phyloP scores from a whole-genome alignment of 2,888 invertebrate genomes.

The Leucophora obtusa region DNA sequence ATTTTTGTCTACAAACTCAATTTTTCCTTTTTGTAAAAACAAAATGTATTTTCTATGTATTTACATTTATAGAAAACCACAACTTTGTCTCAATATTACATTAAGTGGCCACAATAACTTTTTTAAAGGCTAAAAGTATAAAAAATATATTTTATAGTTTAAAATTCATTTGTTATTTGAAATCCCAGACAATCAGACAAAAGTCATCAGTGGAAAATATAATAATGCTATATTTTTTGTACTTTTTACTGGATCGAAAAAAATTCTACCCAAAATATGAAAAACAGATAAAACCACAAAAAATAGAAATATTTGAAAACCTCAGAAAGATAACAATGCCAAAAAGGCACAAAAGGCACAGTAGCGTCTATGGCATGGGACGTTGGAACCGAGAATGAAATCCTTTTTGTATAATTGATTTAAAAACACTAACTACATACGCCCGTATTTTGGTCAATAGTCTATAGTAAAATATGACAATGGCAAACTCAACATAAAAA shows the following conservation, averaged over 20 bases:
- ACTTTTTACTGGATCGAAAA: constrained; percentile 13
- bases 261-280: constrained; percentile 51
- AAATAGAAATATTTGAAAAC: constrained; percentile 48
- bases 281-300: constrained; percentile 55
- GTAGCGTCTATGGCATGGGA: neutral
- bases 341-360: neutral
- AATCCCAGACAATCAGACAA: constrained; percentile 61
- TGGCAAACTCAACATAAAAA: neutral
- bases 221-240: constrained; percentile 46
- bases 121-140: constrained; percentile 10
- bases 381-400: neutral
- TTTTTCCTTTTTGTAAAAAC: neutral
- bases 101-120: constrained; percentile 63
- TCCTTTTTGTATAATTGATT: no score
- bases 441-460: no score
- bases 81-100: constrained; percentile 60
- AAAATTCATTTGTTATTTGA: constrained; percentile 38
- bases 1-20: constrained; percentile 26
- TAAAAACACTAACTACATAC: no score
- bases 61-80: constrained; percentile 52
- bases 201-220: constrained; percentile 58
- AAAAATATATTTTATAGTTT: constrained; percentile 41
- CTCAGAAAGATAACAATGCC: constrained; percentile 45
- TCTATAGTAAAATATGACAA: constrained; percentile 4
- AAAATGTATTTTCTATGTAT: constrained; percentile 11